Base-by-base conservation (phyloP, 1,140 invertebrate species). In the Ruditapes philippinarum region DNA sequence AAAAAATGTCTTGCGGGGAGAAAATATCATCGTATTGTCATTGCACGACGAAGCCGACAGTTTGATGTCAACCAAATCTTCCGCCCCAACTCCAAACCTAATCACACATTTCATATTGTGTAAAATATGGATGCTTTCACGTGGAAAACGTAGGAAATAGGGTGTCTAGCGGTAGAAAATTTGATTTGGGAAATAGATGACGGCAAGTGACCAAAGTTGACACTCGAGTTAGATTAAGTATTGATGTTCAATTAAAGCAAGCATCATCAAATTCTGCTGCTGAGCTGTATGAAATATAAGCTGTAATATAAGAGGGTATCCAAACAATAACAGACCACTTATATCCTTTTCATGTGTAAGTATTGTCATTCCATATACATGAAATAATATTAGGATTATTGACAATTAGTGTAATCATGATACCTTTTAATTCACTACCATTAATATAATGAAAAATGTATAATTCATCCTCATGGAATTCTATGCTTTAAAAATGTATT, bases 61-160 rank as follows among this genome's bases (percentile, higher is more conserved):
- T 45, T 76, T 28, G 36, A 57, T 86, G 73, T 86, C 68, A 62
- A 70, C 57, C 57, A 25, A 70, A 88, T 88, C 76, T 80, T 54
- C 31, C 36, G 85, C 74, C 57, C 73, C 49, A 68, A 42, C 62
- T 49, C 54, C n/a, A 40, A 65, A 68, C 73, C 40, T 88, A 88
- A 88, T 88, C 54, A 88, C 40, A 88, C 76, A 60, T 33, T 68
- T 51, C 76, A 68, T 80, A 70, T 79, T 28, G n/a, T 33, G 19
- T 76, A 49, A 60, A 80, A 79, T 51, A 79, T 79, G 40, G 74
- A 17, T 49, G 36, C 49, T 36, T 22, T 83, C 68, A 83, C 36
- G 80, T 60, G 87, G 78, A 82, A 89, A 76, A 83, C 54, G 33
- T 60, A 81, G 87, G 87, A 89, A 89, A 89, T 89, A 89, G 87